Evolutionary conservation across 2,113 vertebrate species (phyloP).

Genomic region (Coregonus clupeaformis): DNA sequence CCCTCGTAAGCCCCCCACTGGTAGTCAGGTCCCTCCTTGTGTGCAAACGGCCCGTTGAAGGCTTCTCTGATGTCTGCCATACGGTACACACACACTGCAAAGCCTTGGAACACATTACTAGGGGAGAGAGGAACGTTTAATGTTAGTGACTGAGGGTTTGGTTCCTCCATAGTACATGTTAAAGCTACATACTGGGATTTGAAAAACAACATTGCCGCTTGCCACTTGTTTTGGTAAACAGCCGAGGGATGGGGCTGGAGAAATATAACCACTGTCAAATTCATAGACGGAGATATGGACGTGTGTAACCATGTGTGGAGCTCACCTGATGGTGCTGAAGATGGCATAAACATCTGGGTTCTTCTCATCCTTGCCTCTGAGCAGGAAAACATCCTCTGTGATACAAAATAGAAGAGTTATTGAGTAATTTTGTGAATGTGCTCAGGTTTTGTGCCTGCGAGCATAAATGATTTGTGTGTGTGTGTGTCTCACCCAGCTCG

Average conservation of each 20-base stretch:
- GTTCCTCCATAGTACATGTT: background rate
- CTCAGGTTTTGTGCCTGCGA: background rate
- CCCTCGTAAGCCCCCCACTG: slow-evolving; percentile 88
- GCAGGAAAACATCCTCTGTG: slow-evolving; percentile 89
- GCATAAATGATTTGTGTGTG: background rate
- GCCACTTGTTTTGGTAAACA: background rate
- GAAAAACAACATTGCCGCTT: too few relatives aligned
- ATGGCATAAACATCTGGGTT: slow-evolving; percentile 87
- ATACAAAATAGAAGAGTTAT: background rate
- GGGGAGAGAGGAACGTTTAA: background rate
- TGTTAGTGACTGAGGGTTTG: background rate
- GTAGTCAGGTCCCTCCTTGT: slow-evolving; percentile 88
- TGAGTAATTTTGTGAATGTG: background rate
- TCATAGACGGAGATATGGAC: background rate
- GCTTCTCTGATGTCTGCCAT: slow-evolving; percentile 90
- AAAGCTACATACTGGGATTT: too few relatives aligned
- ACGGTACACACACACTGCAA: slow-evolving; percentile 86
- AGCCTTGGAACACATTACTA: slow-evolving; percentile 91
- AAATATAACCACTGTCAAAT: too few relatives aligned
- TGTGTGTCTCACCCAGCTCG: slow-evolving; percentile 82
- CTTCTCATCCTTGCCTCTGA: slow-evolving; percentile 85
- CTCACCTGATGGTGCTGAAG: slow-evolving; percentile 90
- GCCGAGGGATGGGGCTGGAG: too few relatives aligned
- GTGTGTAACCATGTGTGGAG: background rate
- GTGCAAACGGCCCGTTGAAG: slow-evolving; percentile 94